Evolutionary conservation across 2,888 invertebrate genomes (phyloP), one percentile per base, ranked within the genome.

Genomic region (Furcula furcula): DNA sequence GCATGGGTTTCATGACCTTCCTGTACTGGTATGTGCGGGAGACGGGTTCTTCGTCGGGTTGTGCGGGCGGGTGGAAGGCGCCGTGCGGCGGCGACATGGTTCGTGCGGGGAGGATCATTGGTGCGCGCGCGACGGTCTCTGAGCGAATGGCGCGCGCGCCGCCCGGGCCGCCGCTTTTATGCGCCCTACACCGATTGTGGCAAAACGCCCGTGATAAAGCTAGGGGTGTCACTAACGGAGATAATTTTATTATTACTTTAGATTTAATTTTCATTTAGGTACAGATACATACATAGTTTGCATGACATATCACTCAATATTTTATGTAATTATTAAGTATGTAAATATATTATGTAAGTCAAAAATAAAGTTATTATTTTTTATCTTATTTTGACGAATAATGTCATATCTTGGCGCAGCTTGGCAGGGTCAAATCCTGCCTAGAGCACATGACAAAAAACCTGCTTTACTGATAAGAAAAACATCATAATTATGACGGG

Each of bases 1-100:
- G 85, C 93, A 96, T 93, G 29, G 96, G 97, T 78, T 97, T 96
- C 95, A 96, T 96, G 53, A 97, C 96, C 91, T 96, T 97, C 76
- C 97, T 91, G 88, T 97, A 97, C 73, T 97, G 96, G 78, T 96
- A 96, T 50, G 97, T 97, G 72, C 96, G 91, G 47, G 96, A 96
- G 77, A 95, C 94, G 36, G 94, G 94, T 53, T 88, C 89, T 43
- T 88, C 89, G 53, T 89, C 88, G 10, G 81, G 77, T 31, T 77
- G 78, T 54, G 78, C 83, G 56, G 75, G 90, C 58, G 76, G 89
- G 63, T 73, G 90, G 81, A 77, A 90, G 44, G 83, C 84, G 78
- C 88, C 88, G 74, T 83, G 86, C 67, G 80, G 58, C 58, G 87
- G 87, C 69, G 87, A 86, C 86, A 86, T 82, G 66, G 74, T 88